Conservation (phyloP, 2,113 vertebrate species). For the Hyperoodon ampullatus region DNA sequence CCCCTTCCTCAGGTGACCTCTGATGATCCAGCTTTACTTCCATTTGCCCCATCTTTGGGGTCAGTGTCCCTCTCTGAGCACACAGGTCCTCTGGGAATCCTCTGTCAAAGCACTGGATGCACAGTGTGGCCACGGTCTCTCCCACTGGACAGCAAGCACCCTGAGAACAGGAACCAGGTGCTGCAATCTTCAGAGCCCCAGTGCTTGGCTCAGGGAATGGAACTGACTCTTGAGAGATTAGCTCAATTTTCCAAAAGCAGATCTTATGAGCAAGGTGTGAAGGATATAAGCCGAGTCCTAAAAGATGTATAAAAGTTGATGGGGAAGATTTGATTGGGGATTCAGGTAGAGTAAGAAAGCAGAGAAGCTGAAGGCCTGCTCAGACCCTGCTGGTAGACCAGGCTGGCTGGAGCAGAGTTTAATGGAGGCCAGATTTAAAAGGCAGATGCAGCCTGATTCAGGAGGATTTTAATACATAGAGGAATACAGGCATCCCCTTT, state of each 20-base stretch:
- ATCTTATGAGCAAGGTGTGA: neutral
- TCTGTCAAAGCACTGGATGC: neutral
- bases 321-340: too few species aligned
- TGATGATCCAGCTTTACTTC: neutral
- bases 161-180: fast-evolving
- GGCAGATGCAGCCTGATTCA: neutral
- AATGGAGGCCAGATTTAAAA: neutral
- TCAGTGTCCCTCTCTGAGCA: too few species aligned
- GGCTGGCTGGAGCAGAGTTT: neutral
- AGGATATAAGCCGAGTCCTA: too few species aligned
- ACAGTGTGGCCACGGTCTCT: neutral
- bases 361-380: neutral
- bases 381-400: neutral
- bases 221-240: neutral
- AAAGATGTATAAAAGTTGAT: neutral
- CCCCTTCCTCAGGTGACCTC: neutral
- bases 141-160: neutral
- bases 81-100: neutral
- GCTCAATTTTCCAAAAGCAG: neutral
- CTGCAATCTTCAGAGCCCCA: neutral
- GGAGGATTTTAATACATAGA: neutral
- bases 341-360: neutral
- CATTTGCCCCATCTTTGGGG: neutral
- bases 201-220: neutral
- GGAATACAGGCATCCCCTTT: neutral